These are phyloP conservation scores for Ennomos quercinarius DNA, from an alignment of 2,888 invertebrate species.

Conservation along the genomic window DNA sequence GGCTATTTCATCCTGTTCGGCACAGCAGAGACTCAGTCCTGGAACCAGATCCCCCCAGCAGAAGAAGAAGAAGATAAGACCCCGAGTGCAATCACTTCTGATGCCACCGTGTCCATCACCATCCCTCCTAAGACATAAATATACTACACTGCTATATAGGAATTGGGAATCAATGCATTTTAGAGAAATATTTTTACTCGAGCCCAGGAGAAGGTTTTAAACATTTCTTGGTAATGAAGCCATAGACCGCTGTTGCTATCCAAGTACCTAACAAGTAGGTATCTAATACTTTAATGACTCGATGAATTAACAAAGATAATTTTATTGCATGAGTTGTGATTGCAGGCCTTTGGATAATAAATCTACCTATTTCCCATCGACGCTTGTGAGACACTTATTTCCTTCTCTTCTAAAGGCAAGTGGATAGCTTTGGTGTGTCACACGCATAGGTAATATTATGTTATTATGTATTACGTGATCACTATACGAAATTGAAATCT, in stretches of 20 bases:
- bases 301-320: too few species aligned
- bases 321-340: too few species aligned
- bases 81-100: slow-evolving; percentile 55
- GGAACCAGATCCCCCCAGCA: slow-evolving; percentile 84
- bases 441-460: too few species aligned
- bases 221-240: slow-evolving; percentile 2
- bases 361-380: too few species aligned
- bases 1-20: slow-evolving; percentile 89
- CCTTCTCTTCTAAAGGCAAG: too few species aligned
- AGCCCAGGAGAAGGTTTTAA: slow-evolving; percentile 32
- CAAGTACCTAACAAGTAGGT: too few species aligned
- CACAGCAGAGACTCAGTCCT: slow-evolving; percentile 88
- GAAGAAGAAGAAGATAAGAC: slow-evolving; percentile 66
- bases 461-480: too few species aligned
- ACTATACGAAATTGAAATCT: too few species aligned
- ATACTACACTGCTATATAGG: slow-evolving; percentile 2
- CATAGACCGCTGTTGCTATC: background rate
- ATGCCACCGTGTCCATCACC: slow-evolving; percentile 62
- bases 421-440: too few species aligned
- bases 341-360: too few species aligned
- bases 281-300: too few species aligned
- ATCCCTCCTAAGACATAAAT: slow-evolving; percentile 69
- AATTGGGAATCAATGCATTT: slow-evolving; percentile 29
- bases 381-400: too few species aligned
- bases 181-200: slow-evolving; percentile 22